A percentile compares a stretch with the other conserved stretches of the same genome.
Evolutionary conservation across 2,888 invertebrate genomes (phyloP).

Genomic region (Cheilosia soror): DNA sequence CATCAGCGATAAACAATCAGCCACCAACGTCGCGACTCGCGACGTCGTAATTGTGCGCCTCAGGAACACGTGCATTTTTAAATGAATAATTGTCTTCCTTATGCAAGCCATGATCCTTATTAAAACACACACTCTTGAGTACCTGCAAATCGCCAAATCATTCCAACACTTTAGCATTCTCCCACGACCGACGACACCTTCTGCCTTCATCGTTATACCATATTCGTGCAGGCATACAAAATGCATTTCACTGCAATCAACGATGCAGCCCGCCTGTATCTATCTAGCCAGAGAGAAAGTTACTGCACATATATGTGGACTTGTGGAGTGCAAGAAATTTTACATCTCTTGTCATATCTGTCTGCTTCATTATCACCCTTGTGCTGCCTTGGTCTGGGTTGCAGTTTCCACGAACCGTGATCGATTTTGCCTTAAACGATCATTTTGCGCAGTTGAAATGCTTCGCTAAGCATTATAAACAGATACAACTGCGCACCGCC

Average conservation of each 20-base stretch:
- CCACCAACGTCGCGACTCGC: conserved; percentile 39
- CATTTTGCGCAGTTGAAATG: conserved; percentile 34
- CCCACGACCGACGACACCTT: conserved; percentile 24
- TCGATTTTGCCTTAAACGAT: conserved; percentile 51
- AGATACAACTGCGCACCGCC: neutral
- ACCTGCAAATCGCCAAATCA: conserved; percentile 23
- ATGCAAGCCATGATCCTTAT: conserved; percentile 66
- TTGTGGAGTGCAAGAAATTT: conserved; percentile 17
- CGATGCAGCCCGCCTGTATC: too few relatives aligned
- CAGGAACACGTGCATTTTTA: conserved; percentile 57
- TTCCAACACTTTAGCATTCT: conserved; percentile 53
- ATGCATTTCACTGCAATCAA: neutral
- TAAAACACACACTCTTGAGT: conserved; percentile 14
- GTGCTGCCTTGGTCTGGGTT: conserved; percentile 3
- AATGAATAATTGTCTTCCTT: conserved; percentile 66
- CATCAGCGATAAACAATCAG: conserved; percentile 33
- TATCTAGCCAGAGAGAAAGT: conserved; percentile 53
- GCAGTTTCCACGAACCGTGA: conserved; percentile 32
- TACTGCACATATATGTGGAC: conserved; percentile 7
- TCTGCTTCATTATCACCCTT: conserved; percentile 46
- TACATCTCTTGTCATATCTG: conserved; percentile 41
- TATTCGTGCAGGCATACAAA: neutral
- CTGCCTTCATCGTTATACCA: conserved; percentile 13
- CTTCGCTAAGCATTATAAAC: conserved; percentile 32
- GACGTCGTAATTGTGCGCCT: conserved; percentile 48